These are phyloP conservation scores for Atethmia centrago DNA, from an alignment of 2,888 invertebrate species.

Conservation along the genomic window DNA sequence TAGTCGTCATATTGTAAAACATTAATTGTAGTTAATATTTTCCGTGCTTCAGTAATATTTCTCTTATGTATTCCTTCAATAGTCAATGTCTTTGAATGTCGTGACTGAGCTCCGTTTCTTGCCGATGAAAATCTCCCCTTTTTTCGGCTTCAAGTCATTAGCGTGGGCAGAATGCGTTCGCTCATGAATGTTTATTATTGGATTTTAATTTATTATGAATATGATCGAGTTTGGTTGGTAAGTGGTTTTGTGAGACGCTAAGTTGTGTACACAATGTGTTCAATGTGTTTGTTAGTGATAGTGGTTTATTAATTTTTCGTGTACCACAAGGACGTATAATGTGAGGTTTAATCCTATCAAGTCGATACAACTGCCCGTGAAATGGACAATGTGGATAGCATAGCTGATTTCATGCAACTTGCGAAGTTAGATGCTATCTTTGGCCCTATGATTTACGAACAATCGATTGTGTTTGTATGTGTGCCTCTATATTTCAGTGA, in stretches of 20 bases:
- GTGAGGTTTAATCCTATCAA: background rate
- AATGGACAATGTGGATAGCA: background rate
- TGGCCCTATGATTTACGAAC: background rate
- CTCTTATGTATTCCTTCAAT: constrained; percentile 19
- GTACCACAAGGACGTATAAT: background rate
- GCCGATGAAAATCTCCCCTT: constrained; percentile 19
- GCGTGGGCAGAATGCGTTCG: constrained; percentile 36
- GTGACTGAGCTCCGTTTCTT: constrained; percentile 52
- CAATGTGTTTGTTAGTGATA: background rate
- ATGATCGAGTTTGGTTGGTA: constrained; percentile 29
- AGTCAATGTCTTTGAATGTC: constrained; percentile 37
- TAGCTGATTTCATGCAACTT: background rate
- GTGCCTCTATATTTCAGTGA: no score
- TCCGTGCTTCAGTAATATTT: background rate
- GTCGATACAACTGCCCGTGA: background rate
- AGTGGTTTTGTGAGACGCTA: constrained; percentile 43
- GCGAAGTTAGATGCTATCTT: background rate
- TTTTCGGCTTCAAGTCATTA: constrained; percentile 28
- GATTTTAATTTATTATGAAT: no score
- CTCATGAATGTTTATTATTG: constrained; percentile 49
- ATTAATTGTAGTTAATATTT: background rate
- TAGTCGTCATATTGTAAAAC: background rate
- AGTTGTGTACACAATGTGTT: constrained; percentile 3
- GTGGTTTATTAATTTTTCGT: background rate
- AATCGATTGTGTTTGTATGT: no score